Evolutionary conservation across 2,888 invertebrate genomes (phyloP).

Genomic region (Thysanoteuthis rhombus): DNA sequence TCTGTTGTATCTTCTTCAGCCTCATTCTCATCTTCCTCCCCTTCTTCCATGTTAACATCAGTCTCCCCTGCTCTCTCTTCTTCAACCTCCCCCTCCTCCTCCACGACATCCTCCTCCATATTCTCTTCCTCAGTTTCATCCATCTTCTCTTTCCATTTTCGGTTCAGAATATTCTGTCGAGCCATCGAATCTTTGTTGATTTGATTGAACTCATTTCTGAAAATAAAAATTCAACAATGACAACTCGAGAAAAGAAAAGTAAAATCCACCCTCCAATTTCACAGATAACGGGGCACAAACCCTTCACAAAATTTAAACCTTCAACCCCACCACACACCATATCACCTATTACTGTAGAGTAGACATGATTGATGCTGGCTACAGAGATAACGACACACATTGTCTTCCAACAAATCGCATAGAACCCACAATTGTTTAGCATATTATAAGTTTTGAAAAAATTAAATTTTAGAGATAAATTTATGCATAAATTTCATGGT

Average conservation of each 20-base stretch:
- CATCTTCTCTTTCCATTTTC: slow-evolving; percentile 30
- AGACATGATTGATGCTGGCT: too few species aligned
- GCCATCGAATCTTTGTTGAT: slow-evolving; percentile 53
- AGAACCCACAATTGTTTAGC: too few species aligned
- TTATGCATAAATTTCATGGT: too few species aligned
- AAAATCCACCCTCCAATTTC: too few species aligned
- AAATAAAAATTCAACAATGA: slow-evolving; percentile 28
- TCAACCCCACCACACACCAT: too few species aligned
- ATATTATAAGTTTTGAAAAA: too few species aligned
- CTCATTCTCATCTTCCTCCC: slow-evolving; percentile 40
- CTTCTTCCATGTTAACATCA: background rate
- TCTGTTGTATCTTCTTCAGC: background rate
- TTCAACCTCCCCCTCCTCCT: slow-evolving; percentile 33
- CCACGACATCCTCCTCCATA: slow-evolving; percentile 39
- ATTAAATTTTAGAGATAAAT: too few species aligned
- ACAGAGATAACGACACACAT: too few species aligned
- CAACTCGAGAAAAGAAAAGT: background rate
- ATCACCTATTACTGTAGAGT: too few species aligned
- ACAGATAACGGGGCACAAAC: too few species aligned
- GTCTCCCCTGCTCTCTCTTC: background rate
- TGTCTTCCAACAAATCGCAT: too few species aligned
- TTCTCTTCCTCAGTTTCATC: slow-evolving; percentile 40
- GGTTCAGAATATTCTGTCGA: slow-evolving; percentile 54
- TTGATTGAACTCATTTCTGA: slow-evolving; percentile 62
- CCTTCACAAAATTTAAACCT: too few species aligned